These are phyloP conservation scores for Pollicipes pollicipes DNA, from an alignment of 1,140 invertebrate species.

Conservation along the genomic window DNA sequence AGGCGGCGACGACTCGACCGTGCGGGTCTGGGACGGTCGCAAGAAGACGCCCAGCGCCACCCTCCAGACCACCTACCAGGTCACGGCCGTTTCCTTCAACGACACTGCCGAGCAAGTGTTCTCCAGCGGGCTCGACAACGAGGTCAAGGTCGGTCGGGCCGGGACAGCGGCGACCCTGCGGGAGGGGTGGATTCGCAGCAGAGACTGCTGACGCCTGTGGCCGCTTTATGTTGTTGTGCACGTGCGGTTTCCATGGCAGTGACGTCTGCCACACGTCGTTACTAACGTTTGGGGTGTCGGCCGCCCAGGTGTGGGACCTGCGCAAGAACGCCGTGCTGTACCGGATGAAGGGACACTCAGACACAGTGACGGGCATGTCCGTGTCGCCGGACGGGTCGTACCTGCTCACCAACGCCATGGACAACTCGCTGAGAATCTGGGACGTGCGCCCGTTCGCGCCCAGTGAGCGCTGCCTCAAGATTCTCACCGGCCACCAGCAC, in stretches of 20 bases:
- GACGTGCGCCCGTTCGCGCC: conserved; percentile 53
- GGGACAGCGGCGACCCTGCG: background rate
- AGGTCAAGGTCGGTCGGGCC: conserved; percentile 55
- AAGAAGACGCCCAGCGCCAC: conserved; percentile 40
- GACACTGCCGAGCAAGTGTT: conserved; percentile 82
- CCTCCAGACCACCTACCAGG: conserved; percentile 37
- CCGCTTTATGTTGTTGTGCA: background rate
- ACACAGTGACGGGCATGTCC: conserved; percentile 82
- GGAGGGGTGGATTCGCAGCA: too few species aligned
- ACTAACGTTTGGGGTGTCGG: too few species aligned
- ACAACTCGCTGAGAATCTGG: conserved; percentile 64
- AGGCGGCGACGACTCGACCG: conserved; percentile 85
- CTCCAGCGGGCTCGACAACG: conserved; percentile 91
- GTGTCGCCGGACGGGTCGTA: conserved; percentile 87
- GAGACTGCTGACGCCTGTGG: too few species aligned
- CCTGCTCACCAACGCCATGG: conserved; percentile 91
- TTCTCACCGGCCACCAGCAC: conserved; percentile 84
- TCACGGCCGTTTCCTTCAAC: conserved; percentile 84
- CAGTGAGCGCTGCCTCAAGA: conserved; percentile 79
- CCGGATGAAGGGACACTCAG: conserved; percentile 68
- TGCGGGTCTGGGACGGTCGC: conserved; percentile 65
- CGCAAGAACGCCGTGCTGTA: conserved; percentile 76
- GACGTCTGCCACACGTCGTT: background rate
- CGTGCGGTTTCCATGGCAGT: background rate
- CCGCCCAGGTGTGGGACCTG: conserved; percentile 72